Base-by-base conservation (phyloP, 1,140 invertebrate genomes). In the Geopemphigus sp. region DNA sequence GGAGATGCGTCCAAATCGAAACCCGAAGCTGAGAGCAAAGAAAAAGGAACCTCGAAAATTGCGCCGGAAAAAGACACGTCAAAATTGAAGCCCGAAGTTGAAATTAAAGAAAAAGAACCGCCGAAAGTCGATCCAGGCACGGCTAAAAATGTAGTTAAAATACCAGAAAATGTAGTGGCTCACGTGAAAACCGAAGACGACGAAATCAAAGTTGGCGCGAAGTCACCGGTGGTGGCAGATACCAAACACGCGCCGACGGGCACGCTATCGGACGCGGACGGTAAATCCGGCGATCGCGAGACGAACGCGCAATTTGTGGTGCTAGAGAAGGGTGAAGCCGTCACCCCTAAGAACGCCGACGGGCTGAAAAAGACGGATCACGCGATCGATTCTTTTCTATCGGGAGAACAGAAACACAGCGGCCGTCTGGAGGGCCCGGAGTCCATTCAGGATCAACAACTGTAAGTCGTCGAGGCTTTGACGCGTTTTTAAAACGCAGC, bases 361-460 rank as follows among this genome's bases (percentile, higher is more conserved):
- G 47, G 8, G 14, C n/a, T n/a, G 12, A 8, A 1, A 14, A 19
- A 0, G 1, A 39, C 29, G 19, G 53, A n/a, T 19, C 4, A 32
- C 10, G 6, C 29, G 1, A 10, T 10, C 11, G 72, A 74, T 15
- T 8, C 53, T 2, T 76, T 76, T 24, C 57, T 76, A 15, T n/a
- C 17, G 14, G 59, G 54, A 50, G 74, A 61, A 57, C 50, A 70
- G 32, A 8, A 14, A 54, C 29, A 76, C 26, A n/a, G 81, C 22
- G 45, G 66, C 39, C 64, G n/a, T 10, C 29, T 22, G 32, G 1
- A 14, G 5, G 19, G 50, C 15, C 32, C 26, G 5, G 72, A 81
- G 32, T 57, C 73, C 32, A 76, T 76, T 39, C 73, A 76, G 59
- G 73, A 76, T 15, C 73, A 76, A 59, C 73, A 76, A 59, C n/a